These are phyloP conservation scores for Choloepus hoffmanni DNA, from an alignment of 2,113 vertebrate genomes.

Conservation along the genomic window DNA sequence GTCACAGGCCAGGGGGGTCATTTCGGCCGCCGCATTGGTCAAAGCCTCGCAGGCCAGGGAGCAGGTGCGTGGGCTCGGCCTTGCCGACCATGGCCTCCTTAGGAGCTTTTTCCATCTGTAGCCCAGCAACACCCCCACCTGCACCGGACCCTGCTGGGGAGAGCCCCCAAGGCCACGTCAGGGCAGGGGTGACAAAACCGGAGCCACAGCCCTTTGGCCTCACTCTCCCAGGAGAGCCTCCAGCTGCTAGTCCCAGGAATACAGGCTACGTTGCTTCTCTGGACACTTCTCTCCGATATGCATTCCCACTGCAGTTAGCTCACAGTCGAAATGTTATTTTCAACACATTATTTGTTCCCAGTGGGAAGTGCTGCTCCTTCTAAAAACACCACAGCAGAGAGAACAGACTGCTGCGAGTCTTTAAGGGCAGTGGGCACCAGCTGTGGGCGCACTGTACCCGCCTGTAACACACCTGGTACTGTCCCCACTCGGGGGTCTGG, in stretches of 20 bases:
- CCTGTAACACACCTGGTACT: rapidly evolving
- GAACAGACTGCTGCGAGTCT: slow-evolving; percentile 61
- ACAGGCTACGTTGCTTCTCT: neutral
- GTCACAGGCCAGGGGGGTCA: neutral
- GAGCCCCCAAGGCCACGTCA: slow-evolving; percentile 25
- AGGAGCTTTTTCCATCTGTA: slow-evolving; percentile 47
- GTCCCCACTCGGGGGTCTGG: too few relatives aligned
- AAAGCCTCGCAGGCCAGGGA: neutral
- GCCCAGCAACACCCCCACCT: neutral
- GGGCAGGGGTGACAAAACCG: neutral
- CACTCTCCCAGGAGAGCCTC: slow-evolving; percentile 42
- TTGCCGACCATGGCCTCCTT: neutral
- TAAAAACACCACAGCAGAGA: slow-evolving; percentile 67
- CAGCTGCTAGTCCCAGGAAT: neutral
- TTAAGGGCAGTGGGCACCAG: neutral
- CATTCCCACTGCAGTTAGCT: slow-evolving; percentile 51
- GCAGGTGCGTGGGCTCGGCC: slow-evolving; percentile 31
- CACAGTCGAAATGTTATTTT: slow-evolving; percentile 64
- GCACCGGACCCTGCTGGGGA: slow-evolving; percentile 45
- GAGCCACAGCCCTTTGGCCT: neutral
- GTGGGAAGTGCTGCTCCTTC: slow-evolving; percentile 38
- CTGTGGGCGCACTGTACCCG: rapidly evolving
- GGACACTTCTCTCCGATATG: slow-evolving; percentile 33
- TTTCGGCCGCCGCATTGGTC: neutral
- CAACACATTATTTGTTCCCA: slow-evolving; percentile 37